Base-by-base conservation (phyloP, 2,888 invertebrate species). In the Drosophila atroscutellata region DNA sequence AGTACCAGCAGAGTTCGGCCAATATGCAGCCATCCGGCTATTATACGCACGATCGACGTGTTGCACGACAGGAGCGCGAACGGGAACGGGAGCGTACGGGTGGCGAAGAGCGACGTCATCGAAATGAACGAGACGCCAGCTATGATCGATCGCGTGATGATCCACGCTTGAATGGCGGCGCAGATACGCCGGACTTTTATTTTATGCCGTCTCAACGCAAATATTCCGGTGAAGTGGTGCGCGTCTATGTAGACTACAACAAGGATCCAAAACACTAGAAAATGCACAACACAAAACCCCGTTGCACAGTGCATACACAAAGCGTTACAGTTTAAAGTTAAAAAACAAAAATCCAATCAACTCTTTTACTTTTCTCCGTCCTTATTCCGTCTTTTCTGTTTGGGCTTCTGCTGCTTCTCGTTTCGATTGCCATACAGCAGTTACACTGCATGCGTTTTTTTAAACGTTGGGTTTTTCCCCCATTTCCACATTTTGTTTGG, bases 161-260 rank as follows among this genome's bases (percentile, higher is more conserved):
- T 82, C 92, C 92, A 1, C 92, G 92, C 18, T 71, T 90, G 60
- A 92, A 91, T 67, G 91, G 92, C 24, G 93, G 93, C 30, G 89
- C 92, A 3, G 93, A 93, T 81, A 93, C 93, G 57, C 93, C 98
- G 0, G 98, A 98, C 93, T 98, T 98, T 93, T 98, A 98, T 93
- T 98, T 98, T 93, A 98, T 98, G 98, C 98, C 98, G 52, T 97
- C 97, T 74, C 98, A 98, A 92, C 94, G 98, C 76, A 98, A 98
- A 93, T 98, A 98, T 93, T 97, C 98, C 89, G 98, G 98, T 83
- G 98, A 98, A 94, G 96, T 97, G 36, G 96, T 97, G 62, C 94
- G 97, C 84, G 97, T 97, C 47, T 97, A 96, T 92, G 97, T 97
- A 39, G 97, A 96, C 92, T 96, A 97, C 91, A 96, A 96, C 91